phyloP scores from a whole-genome alignment of 2,888 invertebrate species.

The Drosophila anomalata region DNA sequence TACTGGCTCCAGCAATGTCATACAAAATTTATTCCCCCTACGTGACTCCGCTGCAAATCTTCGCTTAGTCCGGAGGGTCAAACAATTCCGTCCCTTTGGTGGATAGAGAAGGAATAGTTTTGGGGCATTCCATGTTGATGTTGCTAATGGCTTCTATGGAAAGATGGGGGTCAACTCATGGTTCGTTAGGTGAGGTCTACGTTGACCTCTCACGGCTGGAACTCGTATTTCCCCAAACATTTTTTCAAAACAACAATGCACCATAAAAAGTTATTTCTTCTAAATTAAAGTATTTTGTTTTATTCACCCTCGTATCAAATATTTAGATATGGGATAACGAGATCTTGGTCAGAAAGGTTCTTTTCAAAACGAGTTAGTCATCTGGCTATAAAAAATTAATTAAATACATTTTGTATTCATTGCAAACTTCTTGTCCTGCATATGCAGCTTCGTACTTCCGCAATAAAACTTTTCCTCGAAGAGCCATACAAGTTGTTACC shows the following conservation, averaged over 20 bases:
- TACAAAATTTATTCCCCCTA: conserved; percentile 54
- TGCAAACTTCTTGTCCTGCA: neutral
- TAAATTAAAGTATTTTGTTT: neutral
- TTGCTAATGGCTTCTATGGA: conserved; percentile 55
- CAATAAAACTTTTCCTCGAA: conserved; percentile 10
- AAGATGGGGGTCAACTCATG: conserved; percentile 38
- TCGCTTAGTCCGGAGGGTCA: conserved; percentile 37
- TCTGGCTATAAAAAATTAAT: neutral
- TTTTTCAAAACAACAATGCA: neutral
- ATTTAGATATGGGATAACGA: too few relatives aligned
- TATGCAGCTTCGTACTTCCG: neutral
- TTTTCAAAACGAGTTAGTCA: too few relatives aligned
- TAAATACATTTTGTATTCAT: neutral
- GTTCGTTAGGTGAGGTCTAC: conserved; percentile 50
- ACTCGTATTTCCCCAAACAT: neutral
- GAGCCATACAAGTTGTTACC: conserved; percentile 8
- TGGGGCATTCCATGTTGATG: conserved; percentile 25
- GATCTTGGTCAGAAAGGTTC: too few relatives aligned
- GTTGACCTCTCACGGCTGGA: neutral
- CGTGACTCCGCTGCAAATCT: conserved; percentile 56
- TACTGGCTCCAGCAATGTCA: conserved; percentile 11
- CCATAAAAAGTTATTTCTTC: neutral
- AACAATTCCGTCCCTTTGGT: conserved; percentile 8
- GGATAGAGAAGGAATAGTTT: conserved; percentile 25
- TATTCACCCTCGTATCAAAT: neutral